phyloP scores from a whole-genome alignment of 2,888 invertebrate genomes.

The Nysson spinosus region DNA sequence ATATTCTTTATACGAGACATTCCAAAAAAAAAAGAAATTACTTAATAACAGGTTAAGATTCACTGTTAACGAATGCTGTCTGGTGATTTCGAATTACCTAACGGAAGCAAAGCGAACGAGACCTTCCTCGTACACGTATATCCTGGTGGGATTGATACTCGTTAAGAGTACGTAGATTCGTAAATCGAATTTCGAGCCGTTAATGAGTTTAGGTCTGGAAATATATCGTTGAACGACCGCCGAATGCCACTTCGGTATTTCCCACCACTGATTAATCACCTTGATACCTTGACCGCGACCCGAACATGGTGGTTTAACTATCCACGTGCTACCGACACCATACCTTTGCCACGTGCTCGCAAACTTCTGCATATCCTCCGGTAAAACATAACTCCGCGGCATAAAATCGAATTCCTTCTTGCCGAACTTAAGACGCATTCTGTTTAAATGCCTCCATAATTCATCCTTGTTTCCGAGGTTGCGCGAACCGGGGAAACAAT shows the following conservation, averaged over 20 bases:
- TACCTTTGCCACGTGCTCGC: conserved; percentile 86
- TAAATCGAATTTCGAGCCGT: conserved; percentile 97
- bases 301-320: conserved; percentile 97
- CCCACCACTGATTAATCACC: conserved; percentile 93
- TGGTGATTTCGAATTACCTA: conserved; percentile 36
- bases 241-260: conserved; percentile 89
- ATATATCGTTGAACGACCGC: conserved; percentile 93
- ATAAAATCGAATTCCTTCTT: conserved; percentile 81
- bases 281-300: conserved; percentile 97
- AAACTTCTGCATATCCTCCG: conserved; percentile 82
- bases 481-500: conserved; percentile 96
- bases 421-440: conserved; percentile 79
- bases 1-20: no score
- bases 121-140: conserved; percentile 96
- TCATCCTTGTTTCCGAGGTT: conserved; percentile 94
- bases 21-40: no score
- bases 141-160: conserved; percentile 92
- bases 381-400: conserved; percentile 78
- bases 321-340: conserved; percentile 88
- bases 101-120: conserved; percentile 90
- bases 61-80: no score
- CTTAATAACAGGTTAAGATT: no score
- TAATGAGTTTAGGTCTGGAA: conserved; percentile 89
- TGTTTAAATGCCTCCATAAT: conserved; percentile 88
- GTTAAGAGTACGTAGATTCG: conserved; percentile 95